phyloP scores from a whole-genome alignment of 1,140 invertebrate species.

The Pseudomyrmex concolor region DNA sequence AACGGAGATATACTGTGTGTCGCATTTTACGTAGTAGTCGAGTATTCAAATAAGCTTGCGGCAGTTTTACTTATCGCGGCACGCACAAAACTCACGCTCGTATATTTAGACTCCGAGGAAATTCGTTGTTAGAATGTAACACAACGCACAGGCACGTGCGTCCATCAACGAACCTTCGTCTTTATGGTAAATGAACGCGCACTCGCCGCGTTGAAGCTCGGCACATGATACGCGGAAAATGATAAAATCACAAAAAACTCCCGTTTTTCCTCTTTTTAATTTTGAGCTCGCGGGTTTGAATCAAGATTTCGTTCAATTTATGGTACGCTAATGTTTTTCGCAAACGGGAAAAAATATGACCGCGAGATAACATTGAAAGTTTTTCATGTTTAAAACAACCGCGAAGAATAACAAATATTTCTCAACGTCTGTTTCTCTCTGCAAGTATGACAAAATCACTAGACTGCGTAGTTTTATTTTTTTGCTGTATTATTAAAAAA shows the following conservation, averaged over 20 bases:
- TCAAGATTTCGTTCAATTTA: not conserved
- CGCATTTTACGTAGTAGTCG: not conserved
- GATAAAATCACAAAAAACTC: conserved; percentile 19
- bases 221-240: not conserved
- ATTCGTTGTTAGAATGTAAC: not conserved
- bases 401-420: too few relatives aligned
- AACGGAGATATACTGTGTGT: too few relatives aligned
- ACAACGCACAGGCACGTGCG: not conserved
- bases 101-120: not conserved
- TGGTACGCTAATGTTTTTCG: not conserved
- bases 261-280: not conserved
- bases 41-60: conserved; percentile 37
- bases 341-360: too few relatives aligned
- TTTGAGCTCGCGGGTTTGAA: not conserved
- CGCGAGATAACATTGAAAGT: too few relatives aligned
- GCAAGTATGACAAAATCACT: too few relatives aligned
- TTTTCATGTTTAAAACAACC: too few relatives aligned
- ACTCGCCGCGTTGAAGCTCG: not conserved
- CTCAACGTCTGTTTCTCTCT: too few relatives aligned
- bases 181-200: too few relatives aligned
- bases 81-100: too few relatives aligned
- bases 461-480: too few relatives aligned
- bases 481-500: too few relatives aligned
- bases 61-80: conserved; percentile 15
- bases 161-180: not conserved